These are phyloP conservation scores for Prietella phreatophila DNA, from an alignment of 2,113 vertebrate species.

Conservation along the genomic window DNA sequence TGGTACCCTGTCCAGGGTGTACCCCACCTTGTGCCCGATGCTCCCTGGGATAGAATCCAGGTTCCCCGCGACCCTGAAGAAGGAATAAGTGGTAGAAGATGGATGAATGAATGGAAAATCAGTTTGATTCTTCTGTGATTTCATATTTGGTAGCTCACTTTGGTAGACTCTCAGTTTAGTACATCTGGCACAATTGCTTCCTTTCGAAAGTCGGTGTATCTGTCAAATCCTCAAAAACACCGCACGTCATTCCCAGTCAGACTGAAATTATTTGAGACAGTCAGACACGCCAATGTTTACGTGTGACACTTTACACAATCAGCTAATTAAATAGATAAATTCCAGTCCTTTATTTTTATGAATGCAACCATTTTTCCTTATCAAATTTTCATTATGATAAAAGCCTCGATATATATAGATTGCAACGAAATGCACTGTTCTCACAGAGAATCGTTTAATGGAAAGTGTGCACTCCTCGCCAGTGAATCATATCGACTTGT, in stretches of 20 bases:
- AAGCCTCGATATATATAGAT: conserved; percentile 4
- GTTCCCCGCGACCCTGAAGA: too few species aligned
- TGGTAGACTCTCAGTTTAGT: conserved; percentile 19
- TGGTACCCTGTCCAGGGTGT: too few species aligned
- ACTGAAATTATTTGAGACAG: neutral
- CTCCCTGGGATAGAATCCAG: too few species aligned
- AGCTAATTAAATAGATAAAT: neutral
- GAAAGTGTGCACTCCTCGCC: conserved; percentile 31
- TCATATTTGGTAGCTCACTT: conserved; percentile 21
- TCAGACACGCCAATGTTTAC: neutral
- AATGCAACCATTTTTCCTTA: neutral
- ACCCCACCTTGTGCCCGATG: too few species aligned
- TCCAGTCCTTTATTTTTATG: neutral
- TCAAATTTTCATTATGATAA: neutral
- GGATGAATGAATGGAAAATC: too few species aligned
- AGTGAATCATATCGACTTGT: conserved; percentile 36
- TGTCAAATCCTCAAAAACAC: neutral
- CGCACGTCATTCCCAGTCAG: neutral
- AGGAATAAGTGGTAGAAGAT: too few species aligned
- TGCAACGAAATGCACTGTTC: conserved; percentile 40
- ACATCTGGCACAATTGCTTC: conserved; percentile 17
- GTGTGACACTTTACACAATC: neutral
- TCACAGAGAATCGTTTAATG: conserved; percentile 23
- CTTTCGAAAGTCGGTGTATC: neutral
- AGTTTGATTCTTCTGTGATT: neutral